A percentile compares a stretch with the other conserved stretches of the same genome.
These are phyloP conservation scores for Caradrina kadenii DNA, from an alignment of 2,888 invertebrate species.

Conservation along the genomic window DNA sequence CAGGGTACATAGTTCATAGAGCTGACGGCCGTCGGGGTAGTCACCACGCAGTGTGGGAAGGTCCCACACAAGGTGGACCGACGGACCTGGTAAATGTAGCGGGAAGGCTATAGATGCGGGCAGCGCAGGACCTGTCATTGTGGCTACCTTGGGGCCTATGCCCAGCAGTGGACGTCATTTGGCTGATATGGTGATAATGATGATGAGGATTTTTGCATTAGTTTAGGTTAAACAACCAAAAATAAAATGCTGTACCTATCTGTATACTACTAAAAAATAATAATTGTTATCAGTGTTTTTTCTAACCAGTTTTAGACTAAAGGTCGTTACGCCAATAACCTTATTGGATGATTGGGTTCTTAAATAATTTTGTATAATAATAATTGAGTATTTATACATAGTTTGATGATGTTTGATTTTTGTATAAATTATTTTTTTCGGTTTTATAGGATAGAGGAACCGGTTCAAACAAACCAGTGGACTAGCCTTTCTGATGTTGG, in stretches of 20 bases:
- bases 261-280: background rate
- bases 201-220: too few species aligned
- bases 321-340: conserved; percentile 35
- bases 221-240: background rate
- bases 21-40: too few species aligned
- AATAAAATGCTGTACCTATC: background rate
- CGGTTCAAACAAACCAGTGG: background rate
- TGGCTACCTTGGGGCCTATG: too few species aligned
- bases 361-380: background rate
- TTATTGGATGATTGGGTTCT: conserved; percentile 5
- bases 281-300: background rate
- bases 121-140: too few species aligned
- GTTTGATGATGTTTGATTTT: background rate
- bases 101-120: too few species aligned
- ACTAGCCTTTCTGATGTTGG: background rate
- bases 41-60: too few species aligned
- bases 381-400: background rate
- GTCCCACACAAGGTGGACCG: too few species aligned
- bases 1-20: too few species aligned
- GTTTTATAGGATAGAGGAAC: background rate
- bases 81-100: too few species aligned
- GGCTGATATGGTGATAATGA: too few species aligned
- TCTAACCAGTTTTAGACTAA: conserved; percentile 9
- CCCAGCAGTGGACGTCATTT: too few species aligned
- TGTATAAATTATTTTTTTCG: background rate